Base-by-base conservation (phyloP, 2,888 invertebrate species). In the Pammene fasciana region DNA sequence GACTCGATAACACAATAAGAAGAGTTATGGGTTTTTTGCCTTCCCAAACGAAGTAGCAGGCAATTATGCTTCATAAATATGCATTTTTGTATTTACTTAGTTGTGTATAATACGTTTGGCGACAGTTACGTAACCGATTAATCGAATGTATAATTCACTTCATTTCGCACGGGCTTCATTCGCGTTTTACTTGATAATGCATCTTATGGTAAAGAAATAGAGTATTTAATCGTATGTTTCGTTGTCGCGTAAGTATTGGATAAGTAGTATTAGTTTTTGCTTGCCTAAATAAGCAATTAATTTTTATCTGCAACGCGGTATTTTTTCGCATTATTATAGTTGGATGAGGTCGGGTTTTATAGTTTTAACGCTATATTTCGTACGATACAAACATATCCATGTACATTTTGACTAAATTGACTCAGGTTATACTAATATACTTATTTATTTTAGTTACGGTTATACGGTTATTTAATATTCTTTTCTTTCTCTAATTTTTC, bases 141-240 rank as follows among this genome's bases (percentile, higher is more conserved):
- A 64, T 65, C 64, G 68, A 68, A 64, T 64, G 64, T 18, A 64
- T 64, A 54, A 65, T 70, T 57, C 14, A 65, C 14, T 65, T 60
- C 13, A 65, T 65, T 52, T 60, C 48, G 52, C 41, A 65, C 54
- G 57, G 36, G 59, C 46, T 10, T 26, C 26, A 11, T 10, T 50
- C 8, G 18, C 34, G 3, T 14, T 13, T 9, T 14, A 6, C 6
- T 41, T 16, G 50, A 18, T 14, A 41, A 52, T 5, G 26, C n/a
- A 26, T 43, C 50, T 56, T 62, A 50, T 48, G 18, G 18, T 1
- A 36, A 18, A 13, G 34, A 8, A 4, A 5, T 45, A 60, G 45
- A 45, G 45, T 60, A n/a, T 38, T 36, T 18, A 18, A 18, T 67
- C 11, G 60, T 11, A 36, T 46, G 65, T 18, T 7, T 64, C 26